Evolutionary conservation across 2,888 invertebrate species (phyloP).

Genomic region (Mellilla xanthometata): DNA sequence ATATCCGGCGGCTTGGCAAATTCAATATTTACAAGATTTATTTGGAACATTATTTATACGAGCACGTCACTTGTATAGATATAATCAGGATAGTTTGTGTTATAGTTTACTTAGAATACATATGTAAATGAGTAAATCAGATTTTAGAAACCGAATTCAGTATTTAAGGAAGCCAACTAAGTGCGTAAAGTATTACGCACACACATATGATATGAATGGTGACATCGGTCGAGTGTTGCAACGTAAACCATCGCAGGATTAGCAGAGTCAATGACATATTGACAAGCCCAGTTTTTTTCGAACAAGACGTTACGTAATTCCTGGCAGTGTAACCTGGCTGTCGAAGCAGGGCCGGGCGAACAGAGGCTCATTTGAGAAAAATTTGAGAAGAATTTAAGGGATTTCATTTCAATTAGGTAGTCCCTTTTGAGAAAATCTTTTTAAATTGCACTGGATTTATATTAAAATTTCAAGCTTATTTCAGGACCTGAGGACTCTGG

Average conservation of each 20-base stretch:
- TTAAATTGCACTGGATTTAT: constrained; percentile 7
- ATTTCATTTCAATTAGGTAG: constrained; percentile 5
- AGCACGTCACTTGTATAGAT: constrained; percentile 23
- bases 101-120: background rate
- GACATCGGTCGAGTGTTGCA: constrained; percentile 23
- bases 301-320: constrained; percentile 15
- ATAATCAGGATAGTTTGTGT: background rate
- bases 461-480: constrained; percentile 4
- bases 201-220: constrained; percentile 17
- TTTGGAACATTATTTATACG: constrained; percentile 34
- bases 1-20: constrained; percentile 37
- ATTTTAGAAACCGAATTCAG: constrained; percentile 7
- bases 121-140: constrained; percentile 1
- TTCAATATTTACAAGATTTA: constrained; percentile 36
- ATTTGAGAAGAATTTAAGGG: constrained; percentile 6
- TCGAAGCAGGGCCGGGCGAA: constrained; percentile 3
- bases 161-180: constrained; percentile 16
- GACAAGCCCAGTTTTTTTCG: background rate
- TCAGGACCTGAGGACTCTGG: constrained; percentile 2
- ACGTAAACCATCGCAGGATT: constrained; percentile 17
- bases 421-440: constrained; percentile 7
- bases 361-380: constrained; percentile 3
- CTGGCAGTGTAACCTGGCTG: constrained; percentile 9
- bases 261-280: constrained; percentile 20
- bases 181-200: constrained; percentile 3